A percentile compares a stretch with the other conserved stretches of the same genome.
Evolutionary conservation across 2,888 invertebrate genomes (phyloP).

Genomic region (Schizotus pectinicornis): DNA sequence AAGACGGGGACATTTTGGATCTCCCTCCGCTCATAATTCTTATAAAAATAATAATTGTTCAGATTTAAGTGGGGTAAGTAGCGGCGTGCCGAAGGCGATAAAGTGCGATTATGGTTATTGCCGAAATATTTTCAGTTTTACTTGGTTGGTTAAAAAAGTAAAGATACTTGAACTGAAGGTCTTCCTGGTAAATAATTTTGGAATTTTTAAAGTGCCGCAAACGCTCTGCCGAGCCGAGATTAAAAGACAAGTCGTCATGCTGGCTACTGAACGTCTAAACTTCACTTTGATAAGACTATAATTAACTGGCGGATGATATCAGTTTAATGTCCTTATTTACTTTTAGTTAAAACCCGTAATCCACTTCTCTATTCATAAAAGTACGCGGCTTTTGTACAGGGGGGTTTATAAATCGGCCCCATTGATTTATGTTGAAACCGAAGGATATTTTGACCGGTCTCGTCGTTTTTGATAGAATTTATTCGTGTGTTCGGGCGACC

Average conservation of each 20-base stretch:
- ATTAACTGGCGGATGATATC: slow-evolving; percentile 22
- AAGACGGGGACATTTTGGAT: too few relatives aligned
- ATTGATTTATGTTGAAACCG: neutral
- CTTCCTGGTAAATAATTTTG: too few relatives aligned
- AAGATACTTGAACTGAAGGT: too few relatives aligned
- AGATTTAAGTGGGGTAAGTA: too few relatives aligned
- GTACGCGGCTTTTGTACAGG: neutral
- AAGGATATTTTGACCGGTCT: neutral
- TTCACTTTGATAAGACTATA: slow-evolving; percentile 18
- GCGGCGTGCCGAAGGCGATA: too few relatives aligned
- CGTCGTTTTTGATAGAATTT: slow-evolving; percentile 3
- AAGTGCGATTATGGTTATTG: too few relatives aligned
- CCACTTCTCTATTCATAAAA: neutral
- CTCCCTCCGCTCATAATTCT: too few relatives aligned
- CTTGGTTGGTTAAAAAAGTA: too few relatives aligned
- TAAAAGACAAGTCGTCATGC: slow-evolving; percentile 23
- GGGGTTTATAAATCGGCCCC: too few relatives aligned
- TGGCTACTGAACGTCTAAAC: slow-evolving; percentile 17
- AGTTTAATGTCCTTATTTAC: slow-evolving; percentile 23
- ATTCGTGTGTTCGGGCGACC: slow-evolving; percentile 14
- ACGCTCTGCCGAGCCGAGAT: slow-evolving; percentile 6
- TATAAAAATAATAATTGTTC: too few relatives aligned
- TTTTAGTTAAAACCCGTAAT: neutral
- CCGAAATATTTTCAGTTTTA: too few relatives aligned
- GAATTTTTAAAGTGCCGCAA: too few relatives aligned